Evolutionary conservation across 2,797 vertebrate genomes (phyloP), one percentile per base, ranked within the genome.

Genomic region (Sebastolobus alascanus): DNA sequence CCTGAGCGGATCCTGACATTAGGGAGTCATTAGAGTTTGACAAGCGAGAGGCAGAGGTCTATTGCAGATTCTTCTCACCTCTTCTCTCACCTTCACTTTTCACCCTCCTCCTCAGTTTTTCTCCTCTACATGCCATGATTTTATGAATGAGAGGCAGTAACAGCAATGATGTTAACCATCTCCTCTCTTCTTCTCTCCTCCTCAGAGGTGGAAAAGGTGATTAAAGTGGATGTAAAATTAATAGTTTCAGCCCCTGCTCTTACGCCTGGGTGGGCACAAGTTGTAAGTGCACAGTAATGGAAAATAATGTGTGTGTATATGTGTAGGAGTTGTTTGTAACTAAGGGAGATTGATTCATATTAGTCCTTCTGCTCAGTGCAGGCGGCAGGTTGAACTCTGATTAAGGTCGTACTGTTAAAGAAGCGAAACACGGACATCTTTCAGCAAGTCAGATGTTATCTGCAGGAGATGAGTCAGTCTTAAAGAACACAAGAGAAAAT

Each of bases 151-250:
- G 76, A 59, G 43, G 68, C 14, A 7, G 55, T 18, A 68, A 38
- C 18, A 50, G 16, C 37, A 25, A 75, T 68, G 22, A 55, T 58
- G 64, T 22, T 65, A 40, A 33, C 59, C 37, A 37, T 68, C 74
- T 55, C n/a, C 22, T 64, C 61, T 43, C 22, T 29, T 64, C 66
- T 76, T 22, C 52, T 22, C 52, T 54, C 52, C 66, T 29, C 22
- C 38, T 79, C 55, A 54, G 73, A 67, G 65, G 81, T 71, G 55
- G 67, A 70, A 59, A 73, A 73, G 74, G 83, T 86, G 83, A 89
- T 92, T 88, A 80, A 77, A 84, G 60, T 84, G 69, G 80, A 86
- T 85, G 82, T 83, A 56, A 77, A 85, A 84, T 84, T 79, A 87
- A 90, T 90, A 83, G 86, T 89, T 85, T 70, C 43, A 84, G 73